Evolutionary conservation across 2,888 invertebrate genomes (phyloP), one percentile per base, ranked within the genome.

Genomic region (Protodeltote pygarga): DNA sequence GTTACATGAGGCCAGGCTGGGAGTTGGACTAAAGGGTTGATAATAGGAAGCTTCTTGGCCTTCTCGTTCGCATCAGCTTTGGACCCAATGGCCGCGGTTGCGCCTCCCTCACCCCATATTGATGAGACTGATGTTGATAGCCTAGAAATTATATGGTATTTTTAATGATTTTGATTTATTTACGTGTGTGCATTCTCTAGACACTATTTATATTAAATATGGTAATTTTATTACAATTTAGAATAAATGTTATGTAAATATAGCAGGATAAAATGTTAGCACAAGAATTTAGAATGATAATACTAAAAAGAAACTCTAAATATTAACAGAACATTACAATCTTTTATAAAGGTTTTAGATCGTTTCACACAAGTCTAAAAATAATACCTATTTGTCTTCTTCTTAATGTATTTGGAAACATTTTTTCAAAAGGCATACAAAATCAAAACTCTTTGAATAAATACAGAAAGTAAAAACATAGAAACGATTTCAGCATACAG

Each of bases 1-100:
- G 94, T 93, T 11, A 95, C 94, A 77, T 95, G 95, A 57, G 97
- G 97, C 97, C 97, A 98, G 65, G 96, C 95, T 3, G 98, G 98
- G 37, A 97, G 90, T 55, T 95, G 94, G 15, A 98, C 97, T 25
- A 98, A 85, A 0, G 98, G 98, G 88, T 98, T 98, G 63, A 98
- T 98, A 55, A 98, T 98, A 1, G 98, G 98, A 38, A 98, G 87
- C 57, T 94, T 95, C 73, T 95, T 96, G 8, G 93, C 91, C 60
- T 92, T 93, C 10, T 94, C 93, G 35, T 93, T 93, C 0, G 93
- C 92, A 16, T 93, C 93, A n/a, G n/a, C n/a, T 51, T 92, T 93
- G 1, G 80, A 79, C 3, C 78, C 73, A 3, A 75, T 72, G 4
- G 75, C 68, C 1, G 73, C 70, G 3, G 74, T 76, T 0, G 73